Base-by-base conservation (phyloP, 2,797 vertebrate genomes). In the Dipus sagitta region DNA sequence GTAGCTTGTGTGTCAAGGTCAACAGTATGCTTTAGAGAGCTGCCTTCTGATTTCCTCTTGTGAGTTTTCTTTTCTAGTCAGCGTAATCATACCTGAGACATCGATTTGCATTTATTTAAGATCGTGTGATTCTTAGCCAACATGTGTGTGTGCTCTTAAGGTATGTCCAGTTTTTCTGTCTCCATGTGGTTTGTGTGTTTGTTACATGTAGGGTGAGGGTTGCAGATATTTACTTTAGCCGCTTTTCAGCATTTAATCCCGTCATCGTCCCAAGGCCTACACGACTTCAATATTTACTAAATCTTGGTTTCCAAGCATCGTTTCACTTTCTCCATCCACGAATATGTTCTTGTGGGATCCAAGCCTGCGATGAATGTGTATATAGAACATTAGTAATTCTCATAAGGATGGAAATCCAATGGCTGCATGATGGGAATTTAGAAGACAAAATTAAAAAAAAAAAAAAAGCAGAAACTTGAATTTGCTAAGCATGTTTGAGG, bases 401-500 rank as follows among this genome's bases (percentile, higher is more conserved):
- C 89, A 79, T 81, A 26, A 96, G 95, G 98, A 97, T 98, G 96
- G 96, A 94, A 96, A 85, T 87, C 88, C 96, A 26, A 79, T 96
- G 97, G 95, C 89, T 98, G 96, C 96, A 90, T 97, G 96, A 93
- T 94, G 67, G 97, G 95, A 86, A 71, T 92, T 87, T 94, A 97
- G 95, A 87, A 96, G 96, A 92, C 58, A 86, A 62, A 62, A 54
- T 47, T 47, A 7, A 95, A 24, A 67, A 95, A 38, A 47, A 96
- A 96, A 97, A 97, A 95, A 83, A 90, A 74, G 26, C 94, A 86
- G 96, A 95, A 92, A 94, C 89, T 94, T 97, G 95, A 96, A 62
- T 87, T 64, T 12, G 72, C 88, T 97, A 96, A 98, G 98, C 97
- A 97, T 98, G 98, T 95, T 88, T 94, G 93, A 96, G 96, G 97